Evolutionary conservation across 2,797 vertebrate genomes (phyloP).

Genomic region (Oryzias dopingdopingensis): DNA sequence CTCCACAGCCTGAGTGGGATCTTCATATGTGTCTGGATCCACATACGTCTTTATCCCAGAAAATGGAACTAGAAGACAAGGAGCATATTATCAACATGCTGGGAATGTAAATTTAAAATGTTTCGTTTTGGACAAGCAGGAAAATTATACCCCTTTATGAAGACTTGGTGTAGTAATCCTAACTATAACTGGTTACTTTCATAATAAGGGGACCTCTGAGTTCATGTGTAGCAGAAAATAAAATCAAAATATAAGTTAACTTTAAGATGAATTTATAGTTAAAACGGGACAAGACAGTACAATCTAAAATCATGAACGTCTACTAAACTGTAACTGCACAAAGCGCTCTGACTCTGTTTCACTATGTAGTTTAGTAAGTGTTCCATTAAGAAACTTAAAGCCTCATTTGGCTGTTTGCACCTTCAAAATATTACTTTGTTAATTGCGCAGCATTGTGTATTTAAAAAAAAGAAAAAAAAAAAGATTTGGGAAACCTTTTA

Average conservation of each 20-base stretch:
- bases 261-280: slow-evolving; percentile 1
- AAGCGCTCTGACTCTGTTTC: not conserved
- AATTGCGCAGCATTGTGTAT: not conserved
- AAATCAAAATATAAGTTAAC: not conserved
- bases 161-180: too few species aligned
- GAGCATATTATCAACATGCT: not conserved
- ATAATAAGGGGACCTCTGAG: too few species aligned
- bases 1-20: slow-evolving; percentile 92
- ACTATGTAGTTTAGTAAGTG: not conserved
- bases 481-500: too few species aligned
- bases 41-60: slow-evolving; percentile 95
- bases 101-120: not conserved
- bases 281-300: not conserved
- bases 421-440: not conserved
- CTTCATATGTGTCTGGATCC: slow-evolving; percentile 96
- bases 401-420: too few species aligned
- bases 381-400: not conserved
- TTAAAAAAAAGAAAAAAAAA: too few species aligned
- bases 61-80: slow-evolving; percentile 80
- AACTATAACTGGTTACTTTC: too few species aligned
- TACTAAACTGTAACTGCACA: not conserved
- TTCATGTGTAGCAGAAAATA: too few species aligned
- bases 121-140: too few species aligned
- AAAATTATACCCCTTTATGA: too few species aligned
- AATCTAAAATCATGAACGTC: not conserved